Base-by-base conservation (phyloP, 2,113 vertebrate species). In the Aspiorhynchus laticeps region DNA sequence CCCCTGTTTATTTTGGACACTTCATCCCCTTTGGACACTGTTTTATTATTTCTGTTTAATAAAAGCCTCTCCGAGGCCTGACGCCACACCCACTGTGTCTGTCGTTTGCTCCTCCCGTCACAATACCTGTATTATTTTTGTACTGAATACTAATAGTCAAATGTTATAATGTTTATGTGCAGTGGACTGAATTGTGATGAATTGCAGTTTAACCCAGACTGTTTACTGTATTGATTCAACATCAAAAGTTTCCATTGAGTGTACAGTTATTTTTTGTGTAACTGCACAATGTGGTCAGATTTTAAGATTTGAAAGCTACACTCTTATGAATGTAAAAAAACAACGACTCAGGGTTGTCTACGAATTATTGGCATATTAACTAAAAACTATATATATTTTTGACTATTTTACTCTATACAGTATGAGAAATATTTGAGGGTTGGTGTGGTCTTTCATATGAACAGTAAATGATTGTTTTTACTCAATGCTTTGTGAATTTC, bases 341-440 rank as follows among this genome's bases (percentile, higher is more conserved):
- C 78, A 63, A 67, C 21, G 59, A 31, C 80, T 82, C 80, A 82
- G 80, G 80, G 80, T 82, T 61, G 51, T 80, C 33, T 65, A 0
- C 12, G 21, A 63, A 63, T 81, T 46, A 65, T 11, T 26, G 79
- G 59, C 24, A 11, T 65, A 41, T 80, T 7, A 63, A 65, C 12
- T 61, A 43, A 5, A 19, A 14, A 43, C 24, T 15, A 33, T 48
- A 59, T 38, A 79, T 61, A 61, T 61, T 11, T 78, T 53, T 46
- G 10, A 7, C 7, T 65, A 28, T 81, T 81, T 65, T 81, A 43
- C 2, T 10, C 73, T 43, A 15, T 75, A 28, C 80, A 11, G n/a
- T 81, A 81, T 65, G 12, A 65, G 7, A 65, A 41, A 11, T 63
- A 17, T 80, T 63, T 41, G 36, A 80, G 15, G 80, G 61, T 21